Base-by-base conservation (phyloP, 2,888 invertebrate species). In the Stomorhina lunata region DNA sequence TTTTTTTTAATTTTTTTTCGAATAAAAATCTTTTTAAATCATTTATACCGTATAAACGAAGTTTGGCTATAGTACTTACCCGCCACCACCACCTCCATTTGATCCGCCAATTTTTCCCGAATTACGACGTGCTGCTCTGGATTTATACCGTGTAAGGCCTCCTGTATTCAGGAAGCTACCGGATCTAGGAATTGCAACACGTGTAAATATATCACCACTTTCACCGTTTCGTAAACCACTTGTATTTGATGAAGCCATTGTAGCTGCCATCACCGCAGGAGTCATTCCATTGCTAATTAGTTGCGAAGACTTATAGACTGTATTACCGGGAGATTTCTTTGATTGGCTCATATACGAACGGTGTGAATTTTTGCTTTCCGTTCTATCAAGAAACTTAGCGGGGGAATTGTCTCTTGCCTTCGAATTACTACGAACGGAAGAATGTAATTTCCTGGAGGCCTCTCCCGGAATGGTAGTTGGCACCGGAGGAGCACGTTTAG, bases 111-210 rank as follows among this genome's bases (percentile, higher is more conserved):
- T 84, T 59, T 91, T 90, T 32, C 88, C 90, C 9, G 90, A 89
- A 79, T 88, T 88, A 37, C 91, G 89, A 20, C 91, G 87, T 65
- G 91, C 90, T 72, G 90, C 91, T 80, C 91, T 86, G 29, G 95
- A 95, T 91, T 95, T 95, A 89, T 95, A 95, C 86, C 95, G 93
- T 6, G 95, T 94, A 68, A 95, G 92, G 76, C 95, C 96, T 59
- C 95, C 95, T 15, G 96, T 95, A 86, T 96, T 96, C 50, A 97
- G 92, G 89, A 97, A 97, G 90, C 96, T 97, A 57, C 96, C 95
- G 65, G 96, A 95, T 86, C 96, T 93, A 12, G 97, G 97, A 87
- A 97, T 95, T 45, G 96, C 96, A 50, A 97, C 96, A 90, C 96
- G 95, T 0, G 97, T 97, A 86, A 96, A 91, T 86, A 96, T 95